Conservation (phyloP, 1,140 invertebrate genomes). For the Danaus melanippus region DNA sequence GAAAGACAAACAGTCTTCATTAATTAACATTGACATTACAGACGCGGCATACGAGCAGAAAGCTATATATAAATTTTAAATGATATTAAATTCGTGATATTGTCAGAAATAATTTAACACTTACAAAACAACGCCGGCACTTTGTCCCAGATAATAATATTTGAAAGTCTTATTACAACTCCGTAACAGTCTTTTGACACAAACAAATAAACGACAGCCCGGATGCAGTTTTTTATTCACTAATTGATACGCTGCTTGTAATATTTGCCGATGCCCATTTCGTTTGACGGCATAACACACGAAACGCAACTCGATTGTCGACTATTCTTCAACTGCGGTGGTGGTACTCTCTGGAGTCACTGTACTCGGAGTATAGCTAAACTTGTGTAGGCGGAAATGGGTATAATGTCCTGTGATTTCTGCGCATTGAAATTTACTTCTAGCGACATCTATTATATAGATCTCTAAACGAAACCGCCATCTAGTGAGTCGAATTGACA, state of each 20-base stretch:
- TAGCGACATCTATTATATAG: constrained; percentile 17
- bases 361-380: constrained; percentile 25
- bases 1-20: no score
- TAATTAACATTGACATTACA: no score
- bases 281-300: constrained; percentile 19
- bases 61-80: no score
- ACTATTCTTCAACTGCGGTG: constrained; percentile 21
- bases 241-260: constrained; percentile 22
- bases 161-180: constrained; percentile 7
- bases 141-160: constrained; percentile 13
- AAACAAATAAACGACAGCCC: constrained; percentile 18
- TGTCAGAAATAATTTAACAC: constrained; percentile 27
- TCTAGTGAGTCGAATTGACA: background rate
- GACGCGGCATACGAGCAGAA: no score
- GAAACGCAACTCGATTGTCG: constrained; percentile 22
- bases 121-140: constrained; percentile 24
- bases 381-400: constrained; percentile 32
- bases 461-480: constrained; percentile 2
- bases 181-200: constrained; percentile 12
- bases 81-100: constrained; percentile 6
- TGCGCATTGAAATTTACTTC: constrained; percentile 11
- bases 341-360: constrained; percentile 14
- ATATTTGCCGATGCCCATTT: constrained; percentile 25
- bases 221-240: constrained; percentile 23
- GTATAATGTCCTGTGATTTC: constrained; percentile 24